Conservation (phyloP, 2,888 invertebrate genomes). For the Polymixis flavicincta region DNA sequence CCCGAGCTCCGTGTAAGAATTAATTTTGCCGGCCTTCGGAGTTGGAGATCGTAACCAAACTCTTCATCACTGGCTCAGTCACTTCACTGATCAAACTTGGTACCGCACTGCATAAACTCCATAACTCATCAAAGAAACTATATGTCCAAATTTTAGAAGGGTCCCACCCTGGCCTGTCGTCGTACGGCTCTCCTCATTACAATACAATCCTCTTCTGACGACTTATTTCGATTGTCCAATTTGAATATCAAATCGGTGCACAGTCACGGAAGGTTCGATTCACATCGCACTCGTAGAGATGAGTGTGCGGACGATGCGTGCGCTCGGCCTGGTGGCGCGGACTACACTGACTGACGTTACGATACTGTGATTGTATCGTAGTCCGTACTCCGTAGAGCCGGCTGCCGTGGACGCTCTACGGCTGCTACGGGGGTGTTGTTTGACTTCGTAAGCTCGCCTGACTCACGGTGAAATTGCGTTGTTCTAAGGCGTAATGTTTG, state of each 20-base stretch:
- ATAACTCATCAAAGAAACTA: constrained; percentile 69
- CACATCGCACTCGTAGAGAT: constrained; percentile 67
- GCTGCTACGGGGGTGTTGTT: constrained; percentile 83
- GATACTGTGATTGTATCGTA: constrained; percentile 63
- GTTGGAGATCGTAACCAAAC: constrained; percentile 68
- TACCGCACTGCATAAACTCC: constrained; percentile 75
- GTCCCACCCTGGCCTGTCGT: constrained; percentile 62
- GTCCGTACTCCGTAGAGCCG: constrained; percentile 69
- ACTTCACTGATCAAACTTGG: constrained; percentile 78
- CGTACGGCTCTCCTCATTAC: constrained; percentile 74
- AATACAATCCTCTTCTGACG: constrained; percentile 79
- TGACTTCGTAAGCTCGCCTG: constrained; percentile 83
- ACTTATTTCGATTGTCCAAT: constrained; percentile 79
- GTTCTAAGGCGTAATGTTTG: constrained; percentile 54
- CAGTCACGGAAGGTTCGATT: constrained; percentile 75
- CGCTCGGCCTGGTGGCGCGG: constrained; percentile 75
- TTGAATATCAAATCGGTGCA: constrained; percentile 80
- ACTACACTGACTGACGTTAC: constrained; percentile 75
- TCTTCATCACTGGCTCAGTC: constrained; percentile 80
- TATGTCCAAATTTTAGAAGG: constrained; percentile 64
- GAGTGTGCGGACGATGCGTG: constrained; percentile 72
- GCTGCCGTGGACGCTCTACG: constrained; percentile 73
- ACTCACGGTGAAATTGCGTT: constrained; percentile 68
- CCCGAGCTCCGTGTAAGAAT: constrained; percentile 85
- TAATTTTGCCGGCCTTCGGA: constrained; percentile 84